Evolutionary conservation across 2,888 invertebrate species (phyloP), one percentile per base, ranked within the genome.

Genomic region (Drosophila quasianomalipes): DNA sequence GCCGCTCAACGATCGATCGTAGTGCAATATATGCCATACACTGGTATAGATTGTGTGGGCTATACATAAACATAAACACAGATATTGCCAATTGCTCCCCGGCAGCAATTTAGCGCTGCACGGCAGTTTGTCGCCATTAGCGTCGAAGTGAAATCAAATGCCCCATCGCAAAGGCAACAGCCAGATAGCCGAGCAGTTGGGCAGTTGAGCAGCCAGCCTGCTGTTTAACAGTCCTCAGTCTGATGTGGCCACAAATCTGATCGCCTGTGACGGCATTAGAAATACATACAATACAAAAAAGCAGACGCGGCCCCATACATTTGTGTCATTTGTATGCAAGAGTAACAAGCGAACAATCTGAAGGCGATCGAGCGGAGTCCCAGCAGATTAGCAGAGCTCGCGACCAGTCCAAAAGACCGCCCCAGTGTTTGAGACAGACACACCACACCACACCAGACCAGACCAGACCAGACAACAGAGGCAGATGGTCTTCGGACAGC

Each of bases 51-150:
- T 74, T 19, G 62, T 60, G 63, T 60, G 33, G 57, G 51, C 31
- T 64, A 64, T 55, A 76, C 57, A 55, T 57, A 57, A 47, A 47
- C 47, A 47, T 47, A 26, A 47, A 16, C 47, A 47, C 47, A 47
- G 22, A 26, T 26, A 39, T 39, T 59, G 53, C 53, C 61, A 44
- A 31, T 44, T 47, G 54, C 59, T 53, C n/a, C 60, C 70, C 33
- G 68, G 75, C 86, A 81, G 77, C 85, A 82, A 79, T 91, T 89
- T 89, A 87, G 84, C 90, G 87, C 91, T 92, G 80, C 84, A 91
- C 92, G 92, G 88, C 92, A 92, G 90, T 92, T 92, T 92, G 92
- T 92, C 92, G 92, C 92, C 92, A 92, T 92, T 92, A 92, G 91
- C 89, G 92, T 92, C 92, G 89, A 83, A 89, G 89, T 82, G 81